Evolutionary conservation across 2,113 vertebrate species (phyloP).

Genomic region (Motacilla alba): DNA sequence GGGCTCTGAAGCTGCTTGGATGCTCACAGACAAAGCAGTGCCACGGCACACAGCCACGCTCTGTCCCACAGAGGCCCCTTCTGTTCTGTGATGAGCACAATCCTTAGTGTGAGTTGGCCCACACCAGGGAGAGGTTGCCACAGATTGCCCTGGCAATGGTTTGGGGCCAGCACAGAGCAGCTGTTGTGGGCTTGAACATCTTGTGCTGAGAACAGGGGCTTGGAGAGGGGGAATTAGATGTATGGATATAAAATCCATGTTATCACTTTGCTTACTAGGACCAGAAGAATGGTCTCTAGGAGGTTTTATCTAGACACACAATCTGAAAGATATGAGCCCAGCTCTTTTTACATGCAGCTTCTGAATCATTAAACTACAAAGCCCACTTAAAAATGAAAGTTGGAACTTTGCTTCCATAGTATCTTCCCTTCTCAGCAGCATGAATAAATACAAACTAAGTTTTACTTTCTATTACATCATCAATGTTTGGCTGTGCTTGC

Average conservation of each 20-base stretch:
- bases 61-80: background rate
- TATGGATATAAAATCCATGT: background rate
- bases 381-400: background rate
- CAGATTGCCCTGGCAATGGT: background rate
- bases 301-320: background rate
- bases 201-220: background rate
- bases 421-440: background rate
- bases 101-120: background rate
- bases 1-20: background rate
- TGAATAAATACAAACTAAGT: background rate
- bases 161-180: background rate
- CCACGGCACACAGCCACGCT: background rate
- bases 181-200: background rate
- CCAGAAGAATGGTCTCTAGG: background rate
- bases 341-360: background rate
- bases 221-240: background rate
- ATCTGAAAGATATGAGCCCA: background rate
- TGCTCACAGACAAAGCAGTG: background rate
- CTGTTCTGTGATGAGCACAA: background rate
- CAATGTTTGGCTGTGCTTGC: background rate
- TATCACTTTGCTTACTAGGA: background rate
- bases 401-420: background rate
- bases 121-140: background rate
- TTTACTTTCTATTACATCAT: background rate
- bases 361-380: background rate